A percentile compares a stretch with the other conserved stretches of the same genome.
Evolutionary conservation across 2,797 vertebrate species (phyloP).

Genomic region (Sebastiscus tertius): DNA sequence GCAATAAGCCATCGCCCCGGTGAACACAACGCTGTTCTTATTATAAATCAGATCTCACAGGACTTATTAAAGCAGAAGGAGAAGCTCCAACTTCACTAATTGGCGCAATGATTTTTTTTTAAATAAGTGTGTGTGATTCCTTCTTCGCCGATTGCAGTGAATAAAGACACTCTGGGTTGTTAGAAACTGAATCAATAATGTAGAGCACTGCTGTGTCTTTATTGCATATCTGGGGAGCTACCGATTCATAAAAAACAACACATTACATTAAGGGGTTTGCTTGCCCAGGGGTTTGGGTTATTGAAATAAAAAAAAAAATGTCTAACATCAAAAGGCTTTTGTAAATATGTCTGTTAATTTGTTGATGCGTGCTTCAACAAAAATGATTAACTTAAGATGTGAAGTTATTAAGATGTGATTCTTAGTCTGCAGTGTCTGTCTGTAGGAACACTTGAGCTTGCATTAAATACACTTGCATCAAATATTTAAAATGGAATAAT

Average conservation of each 20-base stretch:
- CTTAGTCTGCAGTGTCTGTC: slow-evolving; percentile 21
- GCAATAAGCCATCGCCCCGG: slow-evolving; percentile 71
- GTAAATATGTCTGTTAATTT: slow-evolving; percentile 60
- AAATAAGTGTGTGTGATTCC: slow-evolving; percentile 60
- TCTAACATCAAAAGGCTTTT: slow-evolving; percentile 42
- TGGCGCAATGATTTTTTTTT: slow-evolving; percentile 85
- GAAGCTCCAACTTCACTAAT: slow-evolving; percentile 85
- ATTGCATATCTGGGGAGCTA: slow-evolving; percentile 72
- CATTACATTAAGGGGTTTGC: slow-evolving; percentile 65
- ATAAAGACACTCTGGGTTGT: slow-evolving; percentile 74
- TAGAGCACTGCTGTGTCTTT: slow-evolving; percentile 75
- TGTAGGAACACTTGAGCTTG: neutral
- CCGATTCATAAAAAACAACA: slow-evolving; percentile 60
- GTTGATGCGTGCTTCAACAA: slow-evolving; percentile 34
- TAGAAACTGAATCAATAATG: slow-evolving; percentile 80
- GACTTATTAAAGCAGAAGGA: slow-evolving; percentile 88
- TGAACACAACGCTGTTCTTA: slow-evolving; percentile 85
- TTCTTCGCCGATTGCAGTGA: slow-evolving; percentile 60
- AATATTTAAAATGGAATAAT: slow-evolving; percentile 14
- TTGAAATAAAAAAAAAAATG: slow-evolving; percentile 63
- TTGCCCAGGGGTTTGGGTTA: slow-evolving; percentile 57
- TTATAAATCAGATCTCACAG: slow-evolving; percentile 87
- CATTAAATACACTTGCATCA: neutral
- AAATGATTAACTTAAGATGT: slow-evolving; percentile 46
- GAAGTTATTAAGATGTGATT: slow-evolving; percentile 45